Percentiles rank a stretch among this genome's conserved stretches.
Evolutionary conservation across 2,113 vertebrate genomes (phyloP).

Genomic region (Hipposideros armiger): DNA sequence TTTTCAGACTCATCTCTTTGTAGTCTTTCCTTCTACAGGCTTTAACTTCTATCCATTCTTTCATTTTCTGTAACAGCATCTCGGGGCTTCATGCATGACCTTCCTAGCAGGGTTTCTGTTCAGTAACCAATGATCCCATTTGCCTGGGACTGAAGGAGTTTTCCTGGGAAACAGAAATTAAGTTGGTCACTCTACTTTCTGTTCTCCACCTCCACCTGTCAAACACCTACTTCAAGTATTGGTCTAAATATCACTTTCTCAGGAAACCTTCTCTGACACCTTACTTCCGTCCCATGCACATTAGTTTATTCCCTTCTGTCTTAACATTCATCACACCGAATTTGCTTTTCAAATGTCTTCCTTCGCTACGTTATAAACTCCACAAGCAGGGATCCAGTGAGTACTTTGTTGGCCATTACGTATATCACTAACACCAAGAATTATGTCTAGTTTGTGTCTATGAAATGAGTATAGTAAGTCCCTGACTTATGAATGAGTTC

Average conservation of each 20-base stretch:
- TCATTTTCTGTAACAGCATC: not conserved
- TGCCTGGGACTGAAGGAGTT: not conserved
- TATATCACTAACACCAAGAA: not conserved
- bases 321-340: not conserved
- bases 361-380: not conserved
- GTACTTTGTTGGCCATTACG: not conserved
- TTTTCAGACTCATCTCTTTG: not conserved
- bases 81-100: not conserved
- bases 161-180: not conserved
- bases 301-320: constrained; percentile 26
- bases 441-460: not conserved
- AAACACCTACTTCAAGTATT: not conserved
- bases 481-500: too few relatives aligned
- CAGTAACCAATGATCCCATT: not conserved
- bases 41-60: not conserved
- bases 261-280: not conserved
- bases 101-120: not conserved
- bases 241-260: not conserved
- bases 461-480: not conserved
- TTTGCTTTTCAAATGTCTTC: constrained; percentile 25
- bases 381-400: not conserved
- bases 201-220: not conserved
- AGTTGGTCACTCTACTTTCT: not conserved
- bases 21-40: not conserved
- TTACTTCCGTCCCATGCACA: not conserved